Percentiles rank a stretch among this genome's conserved stretches.
phyloP scores from a whole-genome alignment of 2,797 vertebrate genomes.

The Gymnopithys bicolor region DNA sequence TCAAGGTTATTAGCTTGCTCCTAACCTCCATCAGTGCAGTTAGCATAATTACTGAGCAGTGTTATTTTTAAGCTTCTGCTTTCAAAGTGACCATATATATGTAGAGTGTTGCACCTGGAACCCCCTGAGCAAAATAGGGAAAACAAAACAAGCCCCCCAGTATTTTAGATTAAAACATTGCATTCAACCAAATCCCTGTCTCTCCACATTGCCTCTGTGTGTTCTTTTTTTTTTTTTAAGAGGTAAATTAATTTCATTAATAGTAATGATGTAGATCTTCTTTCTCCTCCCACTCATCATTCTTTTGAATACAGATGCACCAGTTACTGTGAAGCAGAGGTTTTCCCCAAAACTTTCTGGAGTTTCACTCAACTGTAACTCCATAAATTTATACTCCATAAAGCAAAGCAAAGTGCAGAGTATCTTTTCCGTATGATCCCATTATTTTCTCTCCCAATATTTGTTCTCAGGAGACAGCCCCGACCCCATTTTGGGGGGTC shows the following conservation, averaged over 20 bases:
- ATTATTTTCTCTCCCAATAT: constrained; percentile 18
- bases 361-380: not conserved
- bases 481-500: constrained; percentile 22
- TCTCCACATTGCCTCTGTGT: not conserved
- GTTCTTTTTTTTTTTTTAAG: not conserved
- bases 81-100: constrained; percentile 44
- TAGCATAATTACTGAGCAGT: constrained; percentile 32
- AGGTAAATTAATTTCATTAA: not conserved
- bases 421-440: constrained; percentile 11
- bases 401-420: not conserved
- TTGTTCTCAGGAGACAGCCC: constrained; percentile 46
- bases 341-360: not conserved
- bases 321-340: not conserved
- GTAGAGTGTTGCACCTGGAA: constrained; percentile 22
- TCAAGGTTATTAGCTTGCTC: constrained; percentile 49
- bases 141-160: not conserved
- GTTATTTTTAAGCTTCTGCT: not conserved
- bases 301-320: not conserved
- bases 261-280: not conserved
- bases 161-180: not conserved
- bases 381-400: not conserved
- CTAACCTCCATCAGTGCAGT: constrained; percentile 28
- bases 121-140: not conserved
- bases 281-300: not conserved
- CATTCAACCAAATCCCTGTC: constrained; percentile 2